These are phyloP conservation scores for Lamellibrachia columna DNA, from an alignment of 2,888 invertebrate species.

Conservation along the genomic window DNA sequence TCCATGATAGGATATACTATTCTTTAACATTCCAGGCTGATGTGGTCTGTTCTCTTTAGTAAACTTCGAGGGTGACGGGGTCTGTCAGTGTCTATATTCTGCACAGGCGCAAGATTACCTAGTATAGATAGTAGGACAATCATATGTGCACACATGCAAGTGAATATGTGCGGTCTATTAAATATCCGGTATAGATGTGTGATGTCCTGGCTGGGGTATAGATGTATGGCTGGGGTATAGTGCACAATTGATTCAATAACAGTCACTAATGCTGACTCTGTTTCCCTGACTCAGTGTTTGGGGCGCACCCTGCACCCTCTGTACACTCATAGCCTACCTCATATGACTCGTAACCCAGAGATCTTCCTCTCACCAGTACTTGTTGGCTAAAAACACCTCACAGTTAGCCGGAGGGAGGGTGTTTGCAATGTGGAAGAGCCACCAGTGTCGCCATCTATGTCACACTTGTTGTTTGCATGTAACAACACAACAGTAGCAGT, in stretches of 20 bases:
- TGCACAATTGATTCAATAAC: no score
- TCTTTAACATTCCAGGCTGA: not conserved
- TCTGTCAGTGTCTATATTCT: not conserved
- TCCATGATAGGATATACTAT: no score
- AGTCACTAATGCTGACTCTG: no score
- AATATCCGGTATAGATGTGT: not conserved
- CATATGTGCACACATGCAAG: not conserved
- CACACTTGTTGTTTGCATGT: not conserved
- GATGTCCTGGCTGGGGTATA: not conserved
- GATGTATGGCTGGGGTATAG: not conserved
- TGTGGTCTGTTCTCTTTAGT: not conserved
- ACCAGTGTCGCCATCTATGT: slow-evolving; percentile 16
- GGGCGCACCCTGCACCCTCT: not conserved
- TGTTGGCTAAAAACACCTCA: not conserved
- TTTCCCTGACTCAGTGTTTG: no score
- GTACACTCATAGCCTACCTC: not conserved
- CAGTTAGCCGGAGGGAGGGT: not conserved
- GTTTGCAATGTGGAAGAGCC: not conserved
- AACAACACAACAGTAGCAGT: not conserved
- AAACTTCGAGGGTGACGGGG: not conserved
- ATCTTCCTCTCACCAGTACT: not conserved
- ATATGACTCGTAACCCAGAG: not conserved
- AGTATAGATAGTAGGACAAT: not conserved
- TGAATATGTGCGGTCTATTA: not conserved
- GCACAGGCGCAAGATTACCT: not conserved